phyloP scores from a whole-genome alignment of 1,140 invertebrate genomes.

The Phortica variegata region DNA sequence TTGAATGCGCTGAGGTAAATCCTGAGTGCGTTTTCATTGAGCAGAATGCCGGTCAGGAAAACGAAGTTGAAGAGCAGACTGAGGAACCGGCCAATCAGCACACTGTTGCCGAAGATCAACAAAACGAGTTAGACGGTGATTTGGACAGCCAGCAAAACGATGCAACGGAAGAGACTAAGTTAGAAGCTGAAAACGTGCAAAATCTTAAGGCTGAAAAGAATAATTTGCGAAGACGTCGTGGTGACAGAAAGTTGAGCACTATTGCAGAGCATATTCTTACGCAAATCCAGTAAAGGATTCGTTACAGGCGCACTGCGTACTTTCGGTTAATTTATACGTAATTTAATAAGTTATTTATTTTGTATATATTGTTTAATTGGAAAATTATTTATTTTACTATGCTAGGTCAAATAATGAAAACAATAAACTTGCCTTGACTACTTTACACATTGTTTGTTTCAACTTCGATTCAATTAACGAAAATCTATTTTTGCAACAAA shows the following conservation, averaged over 20 bases:
- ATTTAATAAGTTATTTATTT: slow-evolving; percentile 34
- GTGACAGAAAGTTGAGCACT: slow-evolving; percentile 31
- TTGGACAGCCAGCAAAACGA: slow-evolving; percentile 5
- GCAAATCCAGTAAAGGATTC: slow-evolving; percentile 21
- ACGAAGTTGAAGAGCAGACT: background rate
- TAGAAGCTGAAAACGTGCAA: slow-evolving; percentile 35
- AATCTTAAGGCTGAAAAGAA: slow-evolving; percentile 36
- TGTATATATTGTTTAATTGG: no score
- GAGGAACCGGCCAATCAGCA: slow-evolving; percentile 4
- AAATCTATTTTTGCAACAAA: no score
- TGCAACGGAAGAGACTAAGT: background rate
- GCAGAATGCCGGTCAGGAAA: slow-evolving; percentile 9
- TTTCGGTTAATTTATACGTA: no score
- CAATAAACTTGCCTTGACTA: slow-evolving; percentile 48
- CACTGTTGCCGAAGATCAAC: background rate
- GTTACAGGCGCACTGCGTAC: background rate
- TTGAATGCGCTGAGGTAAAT: slow-evolving; percentile 41
- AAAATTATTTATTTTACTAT: slow-evolving; percentile 54
- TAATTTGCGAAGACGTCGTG: slow-evolving; percentile 28
- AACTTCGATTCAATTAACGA: no score
- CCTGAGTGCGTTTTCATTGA: slow-evolving; percentile 49
- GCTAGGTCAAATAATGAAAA: slow-evolving; percentile 33
- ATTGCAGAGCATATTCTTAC: slow-evolving; percentile 39
- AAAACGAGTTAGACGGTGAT: background rate
- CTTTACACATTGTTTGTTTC: no score